Conservation (phyloP, 1,140 invertebrate genomes). For the Rhagoletis pomonella region DNA sequence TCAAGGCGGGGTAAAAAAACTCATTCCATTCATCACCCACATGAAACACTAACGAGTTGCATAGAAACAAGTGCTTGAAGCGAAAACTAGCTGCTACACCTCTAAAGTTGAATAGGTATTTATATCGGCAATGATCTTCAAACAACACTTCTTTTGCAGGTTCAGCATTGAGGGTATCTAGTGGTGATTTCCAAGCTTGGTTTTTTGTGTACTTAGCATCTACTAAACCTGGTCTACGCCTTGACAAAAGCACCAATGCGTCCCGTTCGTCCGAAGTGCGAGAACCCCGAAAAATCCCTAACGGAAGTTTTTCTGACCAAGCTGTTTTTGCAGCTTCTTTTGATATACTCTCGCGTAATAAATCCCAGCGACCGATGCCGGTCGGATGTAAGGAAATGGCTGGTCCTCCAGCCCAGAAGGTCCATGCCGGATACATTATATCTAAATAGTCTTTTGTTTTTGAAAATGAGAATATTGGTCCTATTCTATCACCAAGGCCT, state of each 20-base stretch:
- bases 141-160: slow-evolving; percentile 92
- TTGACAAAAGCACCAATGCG: slow-evolving; percentile 89
- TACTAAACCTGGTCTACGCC: slow-evolving; percentile 85
- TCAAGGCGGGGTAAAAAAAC: slow-evolving; percentile 94
- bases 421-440: slow-evolving; percentile 98
- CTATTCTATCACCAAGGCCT: slow-evolving; percentile 64
- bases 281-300: slow-evolving; percentile 95
- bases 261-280: slow-evolving; percentile 94
- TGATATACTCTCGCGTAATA: slow-evolving; percentile 83
- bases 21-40: slow-evolving; percentile 96
- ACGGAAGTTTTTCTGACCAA: slow-evolving; percentile 86
- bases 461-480: slow-evolving; percentile 96
- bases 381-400: slow-evolving; percentile 94
- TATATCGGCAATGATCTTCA: slow-evolving; percentile 94
- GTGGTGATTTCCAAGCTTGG: slow-evolving; percentile 96
- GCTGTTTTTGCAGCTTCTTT: slow-evolving; percentile 80
- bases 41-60: slow-evolving; percentile 95
- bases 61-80: slow-evolving; percentile 97
- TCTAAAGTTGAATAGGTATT: slow-evolving; percentile 97
- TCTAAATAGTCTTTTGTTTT: slow-evolving; percentile 91
- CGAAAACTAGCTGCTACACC: slow-evolving; percentile 98
- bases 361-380: slow-evolving; percentile 95
- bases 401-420: slow-evolving; percentile 98
- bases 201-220: slow-evolving; percentile 98
- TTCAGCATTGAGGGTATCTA: slow-evolving; percentile 89